A percentile compares a stretch with the other conserved stretches of the same genome.
Conservation (phyloP, 1,140 invertebrate genomes). For the Drosophila kohkoa region DNA sequence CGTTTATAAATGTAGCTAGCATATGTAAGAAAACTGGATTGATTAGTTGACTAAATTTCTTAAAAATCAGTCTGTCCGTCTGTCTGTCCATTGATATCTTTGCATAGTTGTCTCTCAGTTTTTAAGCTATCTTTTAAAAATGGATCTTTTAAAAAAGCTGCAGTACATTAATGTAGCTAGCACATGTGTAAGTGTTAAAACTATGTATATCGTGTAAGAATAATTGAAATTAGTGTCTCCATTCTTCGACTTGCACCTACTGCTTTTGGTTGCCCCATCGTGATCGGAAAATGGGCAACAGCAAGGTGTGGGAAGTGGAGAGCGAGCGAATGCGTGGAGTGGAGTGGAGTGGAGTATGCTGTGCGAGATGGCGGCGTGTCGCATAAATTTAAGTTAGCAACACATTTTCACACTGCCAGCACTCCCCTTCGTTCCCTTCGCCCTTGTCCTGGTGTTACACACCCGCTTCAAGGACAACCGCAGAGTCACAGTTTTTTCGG, state of each 20-base stretch:
- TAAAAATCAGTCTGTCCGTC: constrained; percentile 8
- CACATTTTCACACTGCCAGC: constrained; percentile 71
- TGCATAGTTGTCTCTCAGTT: too few species aligned
- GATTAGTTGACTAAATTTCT: not conserved
- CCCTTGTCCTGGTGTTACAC: not conserved
- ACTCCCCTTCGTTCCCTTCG: not conserved
- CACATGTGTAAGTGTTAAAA: too few species aligned
- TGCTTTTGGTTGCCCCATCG: not conserved
- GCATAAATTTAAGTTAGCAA: constrained; percentile 81
- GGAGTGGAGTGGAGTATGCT: too few species aligned
- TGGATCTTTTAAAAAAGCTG: too few species aligned
- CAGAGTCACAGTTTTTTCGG: constrained; percentile 77
- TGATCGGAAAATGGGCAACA: not conserved
- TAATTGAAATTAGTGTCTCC: not conserved
- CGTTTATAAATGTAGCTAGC: too few species aligned
- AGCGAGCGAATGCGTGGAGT: too few species aligned
- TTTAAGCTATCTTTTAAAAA: too few species aligned
- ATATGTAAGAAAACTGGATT: too few species aligned
- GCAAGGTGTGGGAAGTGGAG: not conserved
- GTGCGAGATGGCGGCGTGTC: constrained; percentile 51
- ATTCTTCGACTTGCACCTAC: not conserved
- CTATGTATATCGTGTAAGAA: too few species aligned
- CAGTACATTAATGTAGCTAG: too few species aligned
- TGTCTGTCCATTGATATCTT: constrained; percentile 17
- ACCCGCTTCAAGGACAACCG: constrained; percentile 73